Percentiles rank a stretch among this genome's conserved stretches.
These are phyloP conservation scores for Cephus sareptanus DNA, from an alignment of 2,888 invertebrate species.

Conservation along the genomic window DNA sequence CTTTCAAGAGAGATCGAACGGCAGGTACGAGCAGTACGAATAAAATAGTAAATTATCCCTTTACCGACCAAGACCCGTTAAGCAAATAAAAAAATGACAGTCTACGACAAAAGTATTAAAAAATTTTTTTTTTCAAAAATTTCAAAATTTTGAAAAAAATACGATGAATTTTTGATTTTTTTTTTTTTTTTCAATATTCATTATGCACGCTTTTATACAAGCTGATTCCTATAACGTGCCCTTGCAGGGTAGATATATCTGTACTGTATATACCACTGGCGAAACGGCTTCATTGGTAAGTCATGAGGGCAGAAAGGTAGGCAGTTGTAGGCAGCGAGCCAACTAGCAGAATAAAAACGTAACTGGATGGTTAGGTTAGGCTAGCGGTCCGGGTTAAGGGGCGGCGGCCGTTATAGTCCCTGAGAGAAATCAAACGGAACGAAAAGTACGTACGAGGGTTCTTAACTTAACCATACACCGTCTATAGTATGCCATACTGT, in stretches of 20 bases:
- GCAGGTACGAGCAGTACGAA: neutral
- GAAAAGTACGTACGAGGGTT: conserved; percentile 14
- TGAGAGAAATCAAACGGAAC: conserved; percentile 26
- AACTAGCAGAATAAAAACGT: conserved; percentile 11
- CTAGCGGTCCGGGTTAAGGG: neutral
- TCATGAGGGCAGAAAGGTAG: conserved; percentile 9
- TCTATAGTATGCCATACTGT: neutral
- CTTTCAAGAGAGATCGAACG: neutral
- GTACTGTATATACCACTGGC: neutral
- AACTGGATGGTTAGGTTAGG: conserved; percentile 8
- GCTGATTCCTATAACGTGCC: neutral
- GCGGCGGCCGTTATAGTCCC: conserved; percentile 21
- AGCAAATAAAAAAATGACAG: neutral
- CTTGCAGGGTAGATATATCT: neutral
- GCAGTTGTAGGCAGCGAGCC: conserved; percentile 4
- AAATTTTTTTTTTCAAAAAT: neutral
- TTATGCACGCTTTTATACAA: neutral
- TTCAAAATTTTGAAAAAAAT: no score
- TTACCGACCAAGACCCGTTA: no score
- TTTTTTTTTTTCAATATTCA: neutral
- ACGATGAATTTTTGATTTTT: no score
- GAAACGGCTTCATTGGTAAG: conserved; percentile 12
- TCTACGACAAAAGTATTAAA: neutral
- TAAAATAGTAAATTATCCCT: neutral
- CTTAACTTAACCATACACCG: conserved; percentile 11